These are phyloP conservation scores for Plemyria rubiginata DNA, from an alignment of 2,888 invertebrate species.

Conservation along the genomic window DNA sequence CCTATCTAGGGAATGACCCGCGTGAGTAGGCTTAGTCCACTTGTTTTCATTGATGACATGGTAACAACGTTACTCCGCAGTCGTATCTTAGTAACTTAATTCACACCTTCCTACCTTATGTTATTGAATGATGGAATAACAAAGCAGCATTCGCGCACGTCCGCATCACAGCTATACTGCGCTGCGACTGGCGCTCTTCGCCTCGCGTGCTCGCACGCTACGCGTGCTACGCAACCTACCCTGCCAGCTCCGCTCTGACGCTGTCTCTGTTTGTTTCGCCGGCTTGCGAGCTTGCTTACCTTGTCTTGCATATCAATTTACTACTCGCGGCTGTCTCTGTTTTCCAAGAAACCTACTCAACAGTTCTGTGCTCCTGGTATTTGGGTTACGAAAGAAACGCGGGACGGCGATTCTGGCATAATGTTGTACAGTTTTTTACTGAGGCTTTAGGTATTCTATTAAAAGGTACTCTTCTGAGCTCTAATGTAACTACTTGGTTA, in stretches of 20 bases:
- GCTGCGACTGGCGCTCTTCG: slow-evolving; percentile 31
- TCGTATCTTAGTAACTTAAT: slow-evolving; percentile 50
- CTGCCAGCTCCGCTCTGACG: slow-evolving; percentile 35
- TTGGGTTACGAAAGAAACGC: slow-evolving; percentile 81
- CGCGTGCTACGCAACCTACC: slow-evolving; percentile 34
- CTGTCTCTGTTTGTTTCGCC: slow-evolving; percentile 47
- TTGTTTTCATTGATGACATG: slow-evolving; percentile 35
- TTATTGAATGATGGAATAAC: slow-evolving; percentile 31
- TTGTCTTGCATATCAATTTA: slow-evolving; percentile 77
- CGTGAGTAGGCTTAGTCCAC: background rate
- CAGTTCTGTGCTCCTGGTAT: slow-evolving; percentile 76
- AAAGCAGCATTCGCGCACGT: slow-evolving; percentile 29
- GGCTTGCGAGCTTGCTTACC: slow-evolving; percentile 68
- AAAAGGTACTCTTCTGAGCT: background rate
- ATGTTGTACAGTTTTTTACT: slow-evolving; percentile 2
- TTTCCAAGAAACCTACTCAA: slow-evolving; percentile 52
- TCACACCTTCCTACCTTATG: slow-evolving; percentile 43
- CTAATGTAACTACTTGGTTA: background rate
- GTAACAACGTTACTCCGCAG: slow-evolving; percentile 35
- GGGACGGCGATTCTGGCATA: slow-evolving; percentile 57
- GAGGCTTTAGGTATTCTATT: background rate
- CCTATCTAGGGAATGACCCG: background rate
- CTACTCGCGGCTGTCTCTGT: slow-evolving; percentile 56
- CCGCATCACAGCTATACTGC: slow-evolving; percentile 39
- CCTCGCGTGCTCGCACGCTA: background rate